phyloP scores from a whole-genome alignment of 2,113 vertebrate genomes.

The Okapia johnstoni region DNA sequence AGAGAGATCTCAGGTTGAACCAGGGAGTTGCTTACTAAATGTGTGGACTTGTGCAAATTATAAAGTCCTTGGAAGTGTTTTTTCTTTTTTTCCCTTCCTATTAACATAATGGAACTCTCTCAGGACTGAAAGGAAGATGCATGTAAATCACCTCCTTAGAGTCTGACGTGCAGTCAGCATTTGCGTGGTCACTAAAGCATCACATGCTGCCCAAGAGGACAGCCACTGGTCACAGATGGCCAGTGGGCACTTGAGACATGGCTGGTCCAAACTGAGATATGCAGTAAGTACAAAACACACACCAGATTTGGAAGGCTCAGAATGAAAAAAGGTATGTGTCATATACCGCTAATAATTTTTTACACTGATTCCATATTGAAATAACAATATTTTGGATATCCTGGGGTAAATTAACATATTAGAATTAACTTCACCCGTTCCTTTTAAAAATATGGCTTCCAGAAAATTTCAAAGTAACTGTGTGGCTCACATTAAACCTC shows the following conservation, averaged over 20 bases:
- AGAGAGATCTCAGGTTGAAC: not conserved
- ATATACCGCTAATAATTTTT: not conserved
- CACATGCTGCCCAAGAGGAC: not conserved
- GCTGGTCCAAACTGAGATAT: not conserved
- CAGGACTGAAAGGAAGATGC: not conserved
- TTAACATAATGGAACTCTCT: not conserved
- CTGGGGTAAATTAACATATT: not conserved
- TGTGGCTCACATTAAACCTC: not conserved
- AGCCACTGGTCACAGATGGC: not conserved
- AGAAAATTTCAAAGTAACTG: not conserved
- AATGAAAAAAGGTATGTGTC: not conserved
- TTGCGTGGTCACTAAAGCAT: not conserved
- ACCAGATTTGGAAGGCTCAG: not conserved
- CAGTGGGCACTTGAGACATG: not conserved
- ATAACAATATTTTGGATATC: not conserved
- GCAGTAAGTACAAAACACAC: no score
- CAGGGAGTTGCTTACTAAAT: not conserved
- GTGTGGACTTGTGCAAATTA: not conserved
- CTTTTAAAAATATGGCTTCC: not conserved
- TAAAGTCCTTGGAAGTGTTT: not conserved
- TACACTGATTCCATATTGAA: not conserved
- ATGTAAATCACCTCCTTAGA: not conserved
- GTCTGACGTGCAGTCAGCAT: not conserved
- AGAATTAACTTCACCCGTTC: not conserved
- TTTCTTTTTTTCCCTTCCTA: not conserved